Percentiles rank a stretch among this genome's conserved stretches.
phyloP scores from a whole-genome alignment of 1,140 invertebrate genomes.

The Drosophila nikananu region DNA sequence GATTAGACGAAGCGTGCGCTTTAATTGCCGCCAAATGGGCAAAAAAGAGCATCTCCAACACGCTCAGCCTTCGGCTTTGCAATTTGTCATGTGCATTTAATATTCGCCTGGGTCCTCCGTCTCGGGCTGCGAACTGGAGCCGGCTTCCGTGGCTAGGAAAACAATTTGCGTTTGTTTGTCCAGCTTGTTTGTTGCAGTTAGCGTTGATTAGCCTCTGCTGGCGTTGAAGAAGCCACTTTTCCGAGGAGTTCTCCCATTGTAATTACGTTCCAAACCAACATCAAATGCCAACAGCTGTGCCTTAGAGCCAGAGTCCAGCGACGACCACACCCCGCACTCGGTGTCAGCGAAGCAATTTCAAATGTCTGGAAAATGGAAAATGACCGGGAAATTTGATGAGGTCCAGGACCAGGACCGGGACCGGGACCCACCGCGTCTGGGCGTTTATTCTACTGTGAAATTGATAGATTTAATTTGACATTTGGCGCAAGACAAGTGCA shows the following conservation, averaged over 20 bases:
- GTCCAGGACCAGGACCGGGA: conserved; percentile 14
- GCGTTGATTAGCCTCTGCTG: conserved; percentile 74
- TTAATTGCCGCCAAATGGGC: conserved; percentile 81
- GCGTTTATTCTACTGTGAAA: conserved; percentile 74
- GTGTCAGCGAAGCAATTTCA: conserved; percentile 81
- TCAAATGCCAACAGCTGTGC: conserved; percentile 47
- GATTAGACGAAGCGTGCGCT: conserved; percentile 82
- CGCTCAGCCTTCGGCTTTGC: conserved; percentile 64
- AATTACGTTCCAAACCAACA: conserved; percentile 55
- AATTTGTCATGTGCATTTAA: conserved; percentile 83
- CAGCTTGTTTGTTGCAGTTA: conserved; percentile 82
- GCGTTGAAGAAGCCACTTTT: conserved; percentile 30
- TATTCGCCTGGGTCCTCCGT: conserved; percentile 55
- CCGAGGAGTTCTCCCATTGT: conserved; percentile 41
- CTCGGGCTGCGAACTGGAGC: background rate
- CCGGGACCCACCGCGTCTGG: conserved; percentile 69
- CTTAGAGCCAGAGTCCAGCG: conserved; percentile 43
- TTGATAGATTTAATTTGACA: conserved; percentile 73
- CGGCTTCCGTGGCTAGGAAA: conserved; percentile 50
- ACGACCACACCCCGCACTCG: conserved; percentile 54
- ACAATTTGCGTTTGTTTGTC: conserved; percentile 82
- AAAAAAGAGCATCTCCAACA: conserved; percentile 64
- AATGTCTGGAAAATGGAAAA: conserved; percentile 55
- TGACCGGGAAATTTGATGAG: conserved; percentile 23
- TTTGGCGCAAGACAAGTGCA: conserved; percentile 47